Evolutionary conservation across 2,888 invertebrate species (phyloP).

Genomic region (Desoria tigrina): DNA sequence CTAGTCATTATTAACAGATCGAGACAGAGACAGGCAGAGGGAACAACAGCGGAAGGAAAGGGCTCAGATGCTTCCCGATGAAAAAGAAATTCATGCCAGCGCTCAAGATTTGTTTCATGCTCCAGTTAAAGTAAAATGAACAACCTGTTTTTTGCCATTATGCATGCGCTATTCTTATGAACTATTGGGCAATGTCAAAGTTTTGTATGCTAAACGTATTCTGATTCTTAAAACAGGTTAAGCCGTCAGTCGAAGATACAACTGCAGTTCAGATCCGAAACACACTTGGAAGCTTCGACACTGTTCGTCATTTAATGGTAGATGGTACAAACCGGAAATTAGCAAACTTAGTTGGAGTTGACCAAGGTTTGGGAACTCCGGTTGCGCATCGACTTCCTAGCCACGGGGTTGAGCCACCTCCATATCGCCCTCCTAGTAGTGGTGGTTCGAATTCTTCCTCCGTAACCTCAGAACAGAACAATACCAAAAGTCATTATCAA

Average conservation of each 20-base stretch:
- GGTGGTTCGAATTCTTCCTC: background rate
- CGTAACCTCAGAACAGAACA: constrained; percentile 10
- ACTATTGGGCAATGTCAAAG: no score
- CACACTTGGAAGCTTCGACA: constrained; percentile 53
- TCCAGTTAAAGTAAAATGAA: constrained; percentile 49
- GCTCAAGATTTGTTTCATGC: constrained; percentile 53
- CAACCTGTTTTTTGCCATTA: background rate
- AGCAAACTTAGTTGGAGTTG: constrained; percentile 64
- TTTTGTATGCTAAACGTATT: background rate
- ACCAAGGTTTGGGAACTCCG: constrained; percentile 55
- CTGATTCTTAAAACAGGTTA: constrained; percentile 38
- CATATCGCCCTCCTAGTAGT: constrained; percentile 5
- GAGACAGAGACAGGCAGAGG: constrained; percentile 53
- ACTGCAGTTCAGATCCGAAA: constrained; percentile 53
- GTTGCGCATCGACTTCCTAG: constrained; percentile 31
- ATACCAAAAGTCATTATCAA: constrained; percentile 32
- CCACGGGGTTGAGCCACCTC: constrained; percentile 11
- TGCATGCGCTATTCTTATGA: background rate
- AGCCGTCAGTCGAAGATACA: constrained; percentile 52
- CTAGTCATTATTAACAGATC: constrained; percentile 39
- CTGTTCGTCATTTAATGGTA: constrained; percentile 51
- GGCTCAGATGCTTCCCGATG: constrained; percentile 53
- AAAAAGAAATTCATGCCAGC: constrained; percentile 51
- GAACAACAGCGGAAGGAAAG: constrained; percentile 53
- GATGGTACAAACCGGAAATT: constrained; percentile 59